Conservation (phyloP, 2,797 vertebrate species). For the Poliocrania exsul region DNA sequence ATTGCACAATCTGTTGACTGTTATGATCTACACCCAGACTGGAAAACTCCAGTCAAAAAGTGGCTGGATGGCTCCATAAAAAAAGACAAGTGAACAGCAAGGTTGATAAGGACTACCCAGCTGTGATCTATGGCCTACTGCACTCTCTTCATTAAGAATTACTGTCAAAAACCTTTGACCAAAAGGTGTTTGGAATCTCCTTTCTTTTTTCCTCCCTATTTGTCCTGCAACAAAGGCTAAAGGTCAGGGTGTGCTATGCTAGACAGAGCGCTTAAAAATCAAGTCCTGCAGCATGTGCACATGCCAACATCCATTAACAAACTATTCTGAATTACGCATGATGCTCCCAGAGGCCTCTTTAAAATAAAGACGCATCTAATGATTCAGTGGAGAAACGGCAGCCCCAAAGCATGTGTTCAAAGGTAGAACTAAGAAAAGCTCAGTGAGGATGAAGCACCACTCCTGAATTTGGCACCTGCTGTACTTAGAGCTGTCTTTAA, state of each 20-base stretch:
- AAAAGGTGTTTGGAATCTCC: neutral
- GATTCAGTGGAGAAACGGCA: neutral
- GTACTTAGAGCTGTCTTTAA: neutral
- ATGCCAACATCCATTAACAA: neutral
- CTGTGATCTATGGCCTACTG: neutral
- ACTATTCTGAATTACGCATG: neutral
- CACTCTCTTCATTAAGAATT: neutral
- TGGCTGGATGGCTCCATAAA: neutral
- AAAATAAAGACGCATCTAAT: neutral
- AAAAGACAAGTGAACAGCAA: neutral
- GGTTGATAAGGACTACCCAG: neutral
- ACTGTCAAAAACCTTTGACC: neutral
- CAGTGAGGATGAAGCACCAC: neutral
- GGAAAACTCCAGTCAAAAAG: neutral
- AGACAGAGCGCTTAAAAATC: neutral
- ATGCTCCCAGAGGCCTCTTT: neutral
- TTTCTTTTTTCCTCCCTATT: neutral
- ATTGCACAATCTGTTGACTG: neutral
- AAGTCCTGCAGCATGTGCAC: neutral
- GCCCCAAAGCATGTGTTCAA: fast-evolving
- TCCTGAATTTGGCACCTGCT: neutral
- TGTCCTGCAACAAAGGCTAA: neutral
- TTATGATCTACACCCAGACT: neutral
- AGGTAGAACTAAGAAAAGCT: neutral
- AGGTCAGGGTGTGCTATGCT: neutral